phyloP scores from a whole-genome alignment of 2,888 invertebrate genomes.

The Stenichneumon culpator region DNA sequence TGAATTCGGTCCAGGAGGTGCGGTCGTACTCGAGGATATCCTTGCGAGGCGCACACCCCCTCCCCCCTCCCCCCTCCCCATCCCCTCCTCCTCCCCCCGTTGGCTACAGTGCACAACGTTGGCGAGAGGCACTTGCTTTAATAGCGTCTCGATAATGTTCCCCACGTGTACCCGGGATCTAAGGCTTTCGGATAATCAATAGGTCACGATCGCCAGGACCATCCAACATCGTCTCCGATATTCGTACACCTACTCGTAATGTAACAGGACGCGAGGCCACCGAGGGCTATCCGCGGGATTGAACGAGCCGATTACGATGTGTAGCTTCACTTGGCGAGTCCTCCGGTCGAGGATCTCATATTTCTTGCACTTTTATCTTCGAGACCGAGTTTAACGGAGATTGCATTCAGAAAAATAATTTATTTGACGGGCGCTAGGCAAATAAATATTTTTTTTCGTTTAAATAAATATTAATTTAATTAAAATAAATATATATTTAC shows the following conservation, averaged over 20 bases:
- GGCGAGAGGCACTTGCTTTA: constrained; percentile 48
- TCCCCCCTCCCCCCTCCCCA: background rate
- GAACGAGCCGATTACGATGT: constrained; percentile 48
- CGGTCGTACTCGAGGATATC: constrained; percentile 27
- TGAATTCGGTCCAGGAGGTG: constrained; percentile 40
- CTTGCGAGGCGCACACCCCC: background rate
- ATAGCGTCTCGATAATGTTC: constrained; percentile 57
- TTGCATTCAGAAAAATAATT: too few relatives aligned
- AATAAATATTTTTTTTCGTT: too few relatives aligned
- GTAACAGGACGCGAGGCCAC: constrained; percentile 27
- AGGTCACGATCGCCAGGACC: constrained; percentile 53
- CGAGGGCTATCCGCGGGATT: constrained; percentile 46
- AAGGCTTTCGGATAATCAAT: constrained; percentile 57
- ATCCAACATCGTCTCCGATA: constrained; percentile 54
- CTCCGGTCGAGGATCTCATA: too few relatives aligned
- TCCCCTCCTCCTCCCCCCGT: background rate
- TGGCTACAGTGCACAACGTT: constrained; percentile 9
- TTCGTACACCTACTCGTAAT: constrained; percentile 12
- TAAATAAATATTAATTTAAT: too few relatives aligned
- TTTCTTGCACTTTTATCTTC: background rate
- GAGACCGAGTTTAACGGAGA: background rate
- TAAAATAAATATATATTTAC: too few relatives aligned
- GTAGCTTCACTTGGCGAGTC: constrained; percentile 3
- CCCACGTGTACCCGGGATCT: constrained; percentile 24
- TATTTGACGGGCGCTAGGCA: too few relatives aligned